Evolutionary conservation across 2,113 vertebrate genomes (phyloP).

Genomic region (Phalacrocorax pelagicus): DNA sequence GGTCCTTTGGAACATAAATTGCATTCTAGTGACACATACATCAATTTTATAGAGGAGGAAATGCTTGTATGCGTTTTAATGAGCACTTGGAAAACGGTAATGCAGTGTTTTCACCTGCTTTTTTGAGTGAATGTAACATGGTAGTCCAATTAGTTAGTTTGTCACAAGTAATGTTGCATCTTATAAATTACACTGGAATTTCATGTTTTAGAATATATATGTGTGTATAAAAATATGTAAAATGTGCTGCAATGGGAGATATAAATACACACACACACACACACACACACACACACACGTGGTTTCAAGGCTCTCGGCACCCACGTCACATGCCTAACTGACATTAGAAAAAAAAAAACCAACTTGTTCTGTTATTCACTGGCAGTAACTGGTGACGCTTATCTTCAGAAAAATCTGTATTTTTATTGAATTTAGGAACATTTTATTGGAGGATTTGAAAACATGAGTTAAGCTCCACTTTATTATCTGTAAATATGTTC

Average conservation of each 20-base stretch:
- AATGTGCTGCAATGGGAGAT: background rate
- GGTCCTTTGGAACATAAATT: background rate
- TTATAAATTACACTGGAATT: background rate
- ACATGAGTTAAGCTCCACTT: background rate
- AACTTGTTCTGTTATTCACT: background rate
- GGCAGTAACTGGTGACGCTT: background rate
- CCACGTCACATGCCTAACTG: background rate
- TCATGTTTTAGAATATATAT: background rate
- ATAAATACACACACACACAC: background rate
- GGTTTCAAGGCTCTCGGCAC: background rate
- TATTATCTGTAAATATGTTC: background rate
- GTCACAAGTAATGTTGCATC: background rate
- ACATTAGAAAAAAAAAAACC: background rate
- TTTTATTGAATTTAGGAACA: background rate
- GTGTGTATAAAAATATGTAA: background rate
- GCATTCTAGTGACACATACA: rapidly evolving
- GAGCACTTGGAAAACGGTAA: background rate
- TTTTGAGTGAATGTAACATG: background rate
- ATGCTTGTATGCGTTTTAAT: background rate
- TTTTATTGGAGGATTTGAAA: background rate
- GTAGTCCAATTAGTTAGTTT: background rate
- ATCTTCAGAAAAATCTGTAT: background rate
- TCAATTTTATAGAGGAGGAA: background rate
- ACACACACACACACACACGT: rapidly evolving
- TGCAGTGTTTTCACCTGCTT: background rate